Percentiles rank a stretch among this genome's conserved stretches.
Conservation (phyloP, 2,113 vertebrate species). For the Vidua macroura region DNA sequence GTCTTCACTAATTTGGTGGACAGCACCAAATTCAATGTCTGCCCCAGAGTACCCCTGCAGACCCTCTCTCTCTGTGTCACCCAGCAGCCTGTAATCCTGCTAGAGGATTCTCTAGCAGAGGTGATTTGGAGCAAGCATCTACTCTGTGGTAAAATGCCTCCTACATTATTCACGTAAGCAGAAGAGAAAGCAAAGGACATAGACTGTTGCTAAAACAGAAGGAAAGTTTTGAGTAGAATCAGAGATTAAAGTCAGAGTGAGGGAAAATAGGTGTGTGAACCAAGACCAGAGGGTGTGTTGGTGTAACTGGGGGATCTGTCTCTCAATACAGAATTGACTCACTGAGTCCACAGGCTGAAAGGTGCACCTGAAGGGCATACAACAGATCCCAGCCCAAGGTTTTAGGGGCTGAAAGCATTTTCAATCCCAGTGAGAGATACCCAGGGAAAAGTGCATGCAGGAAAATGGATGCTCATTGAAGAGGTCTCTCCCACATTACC, state of each 20-base stretch:
- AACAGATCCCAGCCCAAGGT: neutral
- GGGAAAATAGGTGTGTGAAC: neutral
- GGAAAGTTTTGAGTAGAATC: neutral
- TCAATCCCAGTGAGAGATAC: accelerated
- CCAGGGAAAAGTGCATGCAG: neutral
- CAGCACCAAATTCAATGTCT: accelerated
- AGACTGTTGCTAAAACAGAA: neutral
- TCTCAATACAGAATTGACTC: neutral
- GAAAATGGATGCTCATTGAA: neutral
- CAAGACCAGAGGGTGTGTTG: neutral
- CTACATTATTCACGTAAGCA: neutral
- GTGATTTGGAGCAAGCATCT: neutral
- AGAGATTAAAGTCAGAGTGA: neutral
- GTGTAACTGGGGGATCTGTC: neutral
- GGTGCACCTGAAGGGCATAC: neutral
- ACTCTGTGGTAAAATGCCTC: neutral
- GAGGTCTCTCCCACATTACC: neutral
- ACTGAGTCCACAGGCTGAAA: neutral
- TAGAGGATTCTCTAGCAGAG: neutral
- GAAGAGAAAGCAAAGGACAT: neutral
- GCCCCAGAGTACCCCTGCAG: neutral
- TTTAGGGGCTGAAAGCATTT: neutral
- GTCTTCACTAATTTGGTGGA: neutral
- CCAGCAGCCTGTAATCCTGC: neutral
- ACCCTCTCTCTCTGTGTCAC: neutral